Conservation (phyloP, 2,113 vertebrate species). For the Gracilinanus agilis region DNA sequence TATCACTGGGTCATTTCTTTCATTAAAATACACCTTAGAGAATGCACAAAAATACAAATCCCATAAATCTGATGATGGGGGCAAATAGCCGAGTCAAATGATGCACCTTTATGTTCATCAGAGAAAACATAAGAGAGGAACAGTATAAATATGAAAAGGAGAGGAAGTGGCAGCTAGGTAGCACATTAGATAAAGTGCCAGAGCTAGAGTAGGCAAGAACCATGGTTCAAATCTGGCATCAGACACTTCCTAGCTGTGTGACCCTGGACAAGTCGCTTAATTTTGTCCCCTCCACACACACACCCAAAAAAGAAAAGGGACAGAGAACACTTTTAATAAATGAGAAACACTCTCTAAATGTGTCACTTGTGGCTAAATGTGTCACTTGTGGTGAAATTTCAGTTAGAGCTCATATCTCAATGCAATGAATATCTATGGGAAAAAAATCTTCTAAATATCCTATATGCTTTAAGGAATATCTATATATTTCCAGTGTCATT, state of each 20-base stretch:
- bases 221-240: too few relatives aligned
- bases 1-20: background rate
- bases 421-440: background rate
- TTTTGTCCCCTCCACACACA: too few relatives aligned
- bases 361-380: too few relatives aligned
- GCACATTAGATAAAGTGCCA: too few relatives aligned
- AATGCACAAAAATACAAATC: background rate
- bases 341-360: background rate
- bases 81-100: background rate
- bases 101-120: background rate
- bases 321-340: background rate
- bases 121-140: background rate
- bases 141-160: background rate
- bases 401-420: background rate
- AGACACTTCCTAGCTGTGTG: too few relatives aligned
- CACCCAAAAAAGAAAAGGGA: too few relatives aligned
- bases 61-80: background rate
- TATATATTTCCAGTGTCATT: background rate
- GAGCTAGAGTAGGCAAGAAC: too few relatives aligned
- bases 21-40: background rate
- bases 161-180: too few relatives aligned
- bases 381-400: background rate
- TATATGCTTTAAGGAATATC: background rate
- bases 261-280: too few relatives aligned
- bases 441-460: background rate